Base-by-base conservation (phyloP, 1,140 invertebrate species). In the Tetragnatha versicolor region DNA sequence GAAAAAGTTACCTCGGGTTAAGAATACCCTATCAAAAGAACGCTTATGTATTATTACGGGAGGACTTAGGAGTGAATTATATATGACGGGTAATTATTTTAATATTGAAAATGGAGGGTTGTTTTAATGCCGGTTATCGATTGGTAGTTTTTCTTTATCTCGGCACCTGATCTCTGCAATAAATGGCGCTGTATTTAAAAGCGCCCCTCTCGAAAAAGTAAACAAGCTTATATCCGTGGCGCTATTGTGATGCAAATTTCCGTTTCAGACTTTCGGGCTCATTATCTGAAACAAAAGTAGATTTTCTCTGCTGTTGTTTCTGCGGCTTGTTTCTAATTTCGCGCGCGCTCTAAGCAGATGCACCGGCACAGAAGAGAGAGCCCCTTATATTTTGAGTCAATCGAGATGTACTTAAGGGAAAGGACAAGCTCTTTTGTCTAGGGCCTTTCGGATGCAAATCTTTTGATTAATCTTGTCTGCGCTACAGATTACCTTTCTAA, bases 261-360 rank as follows among this genome's bases (percentile, higher is more conserved):
- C 51, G 76, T 60, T 79, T 68, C 76, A 66, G 60, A 65, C 45
- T 68, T 79, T 68, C 39, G 49, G 63, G 29, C 53, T 79, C 76
- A 79, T 79, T 79, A 79, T 79, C 76, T 79, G 60, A 79, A 63
- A 79, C 76, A 79, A 79, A 69, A 69, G 76, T 77, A 77, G 73
- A 77, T 77, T 77, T 77, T 77, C 73, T 65, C 73, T 77, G 20
- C 47, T 55, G 55, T 75, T 75, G 72, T 63, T 75, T 63, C 72
- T 77, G 73, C 25, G 73, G 73, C 73, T 77, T 77, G 73, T 47
- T 77, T 77, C 73, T 77, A 77, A 77, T 77, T 77, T 66, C 61
- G 73, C 53, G 73, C 55, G 31, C 37, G 58, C 37, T 63, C 72
- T 35, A 63, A 75, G 27, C 37, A 63, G 72, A 75, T 77, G 73